A percentile compares a stretch with the other conserved stretches of the same genome.
Conservation (phyloP, 2,888 invertebrate genomes). For the Drosophila mimica region DNA sequence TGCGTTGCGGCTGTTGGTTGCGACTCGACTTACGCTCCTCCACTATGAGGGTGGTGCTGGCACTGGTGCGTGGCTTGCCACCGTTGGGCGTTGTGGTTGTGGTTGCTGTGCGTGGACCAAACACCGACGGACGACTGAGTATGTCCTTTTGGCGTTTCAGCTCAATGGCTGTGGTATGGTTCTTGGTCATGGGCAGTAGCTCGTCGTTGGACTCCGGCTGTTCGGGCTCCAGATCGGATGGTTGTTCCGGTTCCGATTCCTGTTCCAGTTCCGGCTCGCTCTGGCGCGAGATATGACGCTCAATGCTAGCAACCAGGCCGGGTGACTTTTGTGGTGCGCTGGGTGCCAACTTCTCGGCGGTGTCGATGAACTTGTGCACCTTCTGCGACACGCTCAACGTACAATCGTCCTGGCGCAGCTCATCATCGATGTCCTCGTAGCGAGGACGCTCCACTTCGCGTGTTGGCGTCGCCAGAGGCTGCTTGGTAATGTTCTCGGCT, state of each 20-base stretch:
- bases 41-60: conserved; percentile 52
- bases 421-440: conserved; percentile 87
- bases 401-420: conserved; percentile 87
- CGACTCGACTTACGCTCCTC: conserved; percentile 55
- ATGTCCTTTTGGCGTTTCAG: conserved; percentile 85
- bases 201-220: conserved; percentile 87
- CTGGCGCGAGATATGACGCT: conserved; percentile 82
- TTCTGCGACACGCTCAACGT: conserved; percentile 88
- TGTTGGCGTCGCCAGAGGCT: conserved; percentile 55
- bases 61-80: conserved; percentile 20
- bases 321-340: conserved; percentile 85
- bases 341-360: conserved; percentile 86
- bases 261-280: conserved; percentile 73
- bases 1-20: conserved; percentile 34
- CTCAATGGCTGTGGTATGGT: conserved; percentile 79
- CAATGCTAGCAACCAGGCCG: conserved; percentile 85
- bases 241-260: conserved; percentile 62
- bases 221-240: conserved; percentile 49
- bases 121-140: conserved; percentile 85
- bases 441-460: conserved; percentile 85
- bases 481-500: conserved; percentile 86
- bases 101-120: conserved; percentile 35
- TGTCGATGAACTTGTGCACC: conserved; percentile 88
- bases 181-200: conserved; percentile 87
- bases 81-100: conserved; percentile 23